Percentiles rank a stretch among this genome's conserved stretches.
Conservation (phyloP, 1,140 invertebrate genomes). For the Eueides isabella region DNA sequence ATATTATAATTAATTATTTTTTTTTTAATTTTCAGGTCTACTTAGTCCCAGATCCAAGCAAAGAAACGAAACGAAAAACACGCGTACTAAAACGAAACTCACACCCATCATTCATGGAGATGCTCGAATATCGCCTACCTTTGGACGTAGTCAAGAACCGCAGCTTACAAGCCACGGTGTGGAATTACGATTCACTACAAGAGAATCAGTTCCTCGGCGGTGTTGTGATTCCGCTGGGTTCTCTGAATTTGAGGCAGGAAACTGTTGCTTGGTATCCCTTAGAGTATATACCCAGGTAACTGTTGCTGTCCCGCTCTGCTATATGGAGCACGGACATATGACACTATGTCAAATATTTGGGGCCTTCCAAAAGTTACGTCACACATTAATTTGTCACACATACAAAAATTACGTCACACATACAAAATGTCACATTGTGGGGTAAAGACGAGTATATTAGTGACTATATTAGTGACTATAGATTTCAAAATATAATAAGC, state of each 20-base stretch:
- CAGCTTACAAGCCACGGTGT: conserved; percentile 94
- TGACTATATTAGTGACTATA: no score
- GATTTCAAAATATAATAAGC: no score
- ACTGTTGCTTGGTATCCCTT: conserved; percentile 91
- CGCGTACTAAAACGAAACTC: conserved; percentile 95
- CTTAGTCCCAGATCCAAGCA: conserved; percentile 92
- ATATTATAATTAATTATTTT: no score
- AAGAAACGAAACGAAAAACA: conserved; percentile 97
- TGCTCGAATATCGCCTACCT: conserved; percentile 94
- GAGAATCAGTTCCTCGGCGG: conserved; percentile 98
- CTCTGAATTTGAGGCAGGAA: conserved; percentile 89
- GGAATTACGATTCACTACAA: conserved; percentile 97
- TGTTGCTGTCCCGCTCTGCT: conserved; percentile 61
- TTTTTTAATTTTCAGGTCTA: conserved; percentile 84
- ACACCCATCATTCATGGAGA: conserved; percentile 99
- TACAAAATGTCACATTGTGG: no score
- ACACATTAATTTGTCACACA: no score
- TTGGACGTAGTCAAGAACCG: conserved; percentile 90
- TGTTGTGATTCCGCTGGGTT: conserved; percentile 88
- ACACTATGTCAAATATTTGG: neutral
- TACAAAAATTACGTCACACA: no score
- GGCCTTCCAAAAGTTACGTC: no score
- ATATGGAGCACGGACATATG: conserved; percentile 58
- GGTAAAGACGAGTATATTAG: no score
- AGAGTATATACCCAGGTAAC: conserved; percentile 82